Percentiles rank a stretch among this genome's conserved stretches.
Conservation (phyloP, 2,797 vertebrate species). For the Semotilus atromaculatus region DNA sequence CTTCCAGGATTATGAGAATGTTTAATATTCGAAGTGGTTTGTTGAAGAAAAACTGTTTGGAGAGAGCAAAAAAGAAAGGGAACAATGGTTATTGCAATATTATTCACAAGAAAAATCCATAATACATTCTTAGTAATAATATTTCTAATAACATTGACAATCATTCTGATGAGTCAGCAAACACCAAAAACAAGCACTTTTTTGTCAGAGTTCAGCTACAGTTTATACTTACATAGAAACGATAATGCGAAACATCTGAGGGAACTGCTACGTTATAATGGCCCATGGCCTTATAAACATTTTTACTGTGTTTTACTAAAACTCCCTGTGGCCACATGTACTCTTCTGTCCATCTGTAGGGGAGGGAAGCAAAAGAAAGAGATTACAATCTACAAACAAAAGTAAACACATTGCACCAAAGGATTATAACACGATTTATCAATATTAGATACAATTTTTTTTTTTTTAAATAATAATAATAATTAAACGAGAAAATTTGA, state of each 20-base stretch:
- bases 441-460: too few relatives aligned
- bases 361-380: background rate
- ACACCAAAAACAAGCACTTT: background rate
- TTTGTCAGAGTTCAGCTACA: background rate
- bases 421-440: background rate
- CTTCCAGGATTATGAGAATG: slow-evolving; percentile 95
- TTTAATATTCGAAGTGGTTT: slow-evolving; percentile 97
- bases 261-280: slow-evolving; percentile 98
- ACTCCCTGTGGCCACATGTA: slow-evolving; percentile 99
- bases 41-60: slow-evolving; percentile 95
- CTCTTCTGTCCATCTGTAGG: slow-evolving; percentile 94
- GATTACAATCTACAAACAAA: background rate
- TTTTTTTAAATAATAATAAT: too few relatives aligned
- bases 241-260: slow-evolving; percentile 97
- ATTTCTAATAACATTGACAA: background rate
- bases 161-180: background rate
- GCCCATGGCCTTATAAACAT: slow-evolving; percentile 97
- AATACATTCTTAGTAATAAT: background rate
- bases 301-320: slow-evolving; percentile 97
- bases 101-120: background rate
- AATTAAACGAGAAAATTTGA: background rate
- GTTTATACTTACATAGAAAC: slow-evolving; percentile 90
- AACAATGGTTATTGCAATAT: background rate
- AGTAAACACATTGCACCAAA: background rate
- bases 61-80: slow-evolving; percentile 1